A percentile compares a stretch with the other conserved stretches of the same genome.
phyloP scores from a whole-genome alignment of 2,888 invertebrate genomes.

The Anthophora plumipes region DNA sequence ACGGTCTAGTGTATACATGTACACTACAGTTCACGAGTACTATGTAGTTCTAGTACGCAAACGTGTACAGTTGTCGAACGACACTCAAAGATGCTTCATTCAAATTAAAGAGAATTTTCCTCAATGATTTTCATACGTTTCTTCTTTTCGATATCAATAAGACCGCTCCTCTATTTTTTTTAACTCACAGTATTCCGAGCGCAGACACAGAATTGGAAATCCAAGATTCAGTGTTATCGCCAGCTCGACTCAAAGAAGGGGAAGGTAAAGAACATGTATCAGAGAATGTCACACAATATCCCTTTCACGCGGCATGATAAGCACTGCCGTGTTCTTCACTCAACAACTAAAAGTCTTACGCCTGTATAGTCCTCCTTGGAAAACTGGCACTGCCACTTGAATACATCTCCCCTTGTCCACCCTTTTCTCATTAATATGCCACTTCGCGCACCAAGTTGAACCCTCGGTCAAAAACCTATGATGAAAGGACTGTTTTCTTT shows the following conservation, averaged over 20 bases:
- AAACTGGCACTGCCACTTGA: slow-evolving; percentile 22
- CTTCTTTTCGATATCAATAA: too few relatives aligned
- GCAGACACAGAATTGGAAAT: slow-evolving; percentile 2
- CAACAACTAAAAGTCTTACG: slow-evolving; percentile 18
- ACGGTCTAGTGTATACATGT: too few relatives aligned
- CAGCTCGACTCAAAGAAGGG: slow-evolving; percentile 15
- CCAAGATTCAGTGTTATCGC: slow-evolving; percentile 18
- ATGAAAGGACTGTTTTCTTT: background rate
- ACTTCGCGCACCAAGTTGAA: slow-evolving; percentile 18
- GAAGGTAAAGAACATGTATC: slow-evolving; percentile 29
- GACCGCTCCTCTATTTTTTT: too few relatives aligned
- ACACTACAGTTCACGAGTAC: too few relatives aligned
- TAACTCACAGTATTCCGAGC: too few relatives aligned
- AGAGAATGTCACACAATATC: slow-evolving; percentile 39
- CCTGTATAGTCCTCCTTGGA: slow-evolving; percentile 4
- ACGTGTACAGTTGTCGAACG: too few relatives aligned
- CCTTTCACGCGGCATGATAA: slow-evolving; percentile 48
- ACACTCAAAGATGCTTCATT: too few relatives aligned
- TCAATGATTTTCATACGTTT: too few relatives aligned
- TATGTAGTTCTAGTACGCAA: too few relatives aligned
- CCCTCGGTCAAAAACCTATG: background rate
- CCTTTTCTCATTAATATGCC: slow-evolving; percentile 42
- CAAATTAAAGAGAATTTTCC: too few relatives aligned
- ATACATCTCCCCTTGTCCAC: slow-evolving; percentile 15
- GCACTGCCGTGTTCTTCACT: slow-evolving; percentile 34